Evolutionary conservation across 2,797 vertebrate species (phyloP).

Genomic region (Tragelaphus oryx): DNA sequence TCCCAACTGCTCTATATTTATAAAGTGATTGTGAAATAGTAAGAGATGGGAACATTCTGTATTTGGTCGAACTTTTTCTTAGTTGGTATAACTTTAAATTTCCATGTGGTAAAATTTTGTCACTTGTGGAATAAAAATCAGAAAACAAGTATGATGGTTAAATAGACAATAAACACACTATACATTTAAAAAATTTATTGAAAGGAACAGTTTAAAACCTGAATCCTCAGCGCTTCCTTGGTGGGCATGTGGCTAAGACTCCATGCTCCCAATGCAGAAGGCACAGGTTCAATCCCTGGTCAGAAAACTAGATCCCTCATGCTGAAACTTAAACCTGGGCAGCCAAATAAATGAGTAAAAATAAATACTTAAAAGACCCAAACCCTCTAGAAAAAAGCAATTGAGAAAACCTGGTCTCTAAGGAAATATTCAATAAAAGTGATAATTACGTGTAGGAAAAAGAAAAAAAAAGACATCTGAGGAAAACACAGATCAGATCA

Average conservation of each 20-base stretch:
- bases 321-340: background rate
- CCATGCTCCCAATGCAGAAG: background rate
- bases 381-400: background rate
- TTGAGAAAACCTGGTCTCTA: background rate
- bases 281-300: background rate
- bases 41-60: background rate
- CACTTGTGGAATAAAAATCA: constrained; percentile 32
- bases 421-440: constrained; percentile 3
- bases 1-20: constrained; percentile 2
- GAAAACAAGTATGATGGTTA: background rate
- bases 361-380: background rate
- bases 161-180: background rate
- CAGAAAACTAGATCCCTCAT: background rate
- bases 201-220: background rate
- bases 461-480: background rate
- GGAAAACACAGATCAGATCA: background rate
- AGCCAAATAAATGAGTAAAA: background rate
- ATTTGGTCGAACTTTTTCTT: constrained; percentile 16
- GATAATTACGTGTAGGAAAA: background rate
- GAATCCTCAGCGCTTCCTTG: background rate
- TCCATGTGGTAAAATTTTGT: constrained; percentile 22
- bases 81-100: constrained; percentile 10
- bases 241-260: background rate
- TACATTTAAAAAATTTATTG: background rate
- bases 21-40: constrained; percentile 26